phyloP scores from a whole-genome alignment of 2,888 invertebrate species.

The Drosophila vallismaia region DNA sequence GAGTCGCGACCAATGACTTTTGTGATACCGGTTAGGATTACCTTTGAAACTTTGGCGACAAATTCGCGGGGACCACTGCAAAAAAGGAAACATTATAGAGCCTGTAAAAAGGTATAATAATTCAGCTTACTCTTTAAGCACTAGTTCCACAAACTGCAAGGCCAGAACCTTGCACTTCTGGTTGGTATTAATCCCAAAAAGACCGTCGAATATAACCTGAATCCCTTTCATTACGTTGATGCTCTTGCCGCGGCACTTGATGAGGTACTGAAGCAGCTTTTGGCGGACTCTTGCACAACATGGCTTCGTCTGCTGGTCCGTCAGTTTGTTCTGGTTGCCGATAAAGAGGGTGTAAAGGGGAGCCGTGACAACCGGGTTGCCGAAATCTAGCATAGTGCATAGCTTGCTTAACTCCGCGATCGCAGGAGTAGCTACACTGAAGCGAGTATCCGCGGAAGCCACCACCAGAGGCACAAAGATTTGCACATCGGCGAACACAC shows the following conservation, averaged over 20 bases:
- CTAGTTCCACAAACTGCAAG: conserved; percentile 91
- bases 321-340: conserved; percentile 84
- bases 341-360: conserved; percentile 91
- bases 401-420: conserved; percentile 93
- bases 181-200: conserved; percentile 93
- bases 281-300: conserved; percentile 93
- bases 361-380: conserved; percentile 87
- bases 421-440: conserved; percentile 94
- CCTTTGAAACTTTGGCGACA: conserved; percentile 82
- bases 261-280: conserved; percentile 92
- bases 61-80: conserved; percentile 81
- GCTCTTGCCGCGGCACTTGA: conserved; percentile 89
- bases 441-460: conserved; percentile 94
- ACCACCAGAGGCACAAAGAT: conserved; percentile 91
- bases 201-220: conserved; percentile 94
- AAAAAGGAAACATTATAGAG: neutral
- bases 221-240: conserved; percentile 92
- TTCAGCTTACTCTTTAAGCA: conserved; percentile 89
- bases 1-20: conserved; percentile 82
- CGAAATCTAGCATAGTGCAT: conserved; percentile 90
- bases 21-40: conserved; percentile 81
- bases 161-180: conserved; percentile 92
- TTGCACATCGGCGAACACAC: conserved; percentile 90
- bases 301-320: conserved; percentile 90
- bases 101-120: neutral